Evolutionary conservation across 2,113 vertebrate species (phyloP).

Genomic region (Himantopus leucocephalus): DNA sequence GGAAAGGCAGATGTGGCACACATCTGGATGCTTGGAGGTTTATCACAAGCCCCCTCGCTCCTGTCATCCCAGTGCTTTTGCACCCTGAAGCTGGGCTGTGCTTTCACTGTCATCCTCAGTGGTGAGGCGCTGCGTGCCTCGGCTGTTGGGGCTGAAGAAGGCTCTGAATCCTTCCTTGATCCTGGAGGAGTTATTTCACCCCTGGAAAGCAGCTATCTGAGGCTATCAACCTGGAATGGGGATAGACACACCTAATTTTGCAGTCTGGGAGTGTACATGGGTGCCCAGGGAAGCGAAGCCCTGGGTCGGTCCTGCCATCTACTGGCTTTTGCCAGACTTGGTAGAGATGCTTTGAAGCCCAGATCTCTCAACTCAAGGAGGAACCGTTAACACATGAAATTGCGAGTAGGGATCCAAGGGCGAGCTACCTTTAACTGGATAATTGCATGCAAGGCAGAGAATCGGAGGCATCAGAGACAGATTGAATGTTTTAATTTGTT

Average conservation of each 20-base stretch:
- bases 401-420: not conserved
- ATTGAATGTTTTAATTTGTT: not conserved
- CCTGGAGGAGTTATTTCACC: not conserved
- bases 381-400: not conserved
- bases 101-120: not conserved
- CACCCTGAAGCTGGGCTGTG: not conserved
- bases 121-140: not conserved
- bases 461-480: not conserved
- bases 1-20: not conserved
- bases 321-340: not conserved
- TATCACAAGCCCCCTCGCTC: not conserved
- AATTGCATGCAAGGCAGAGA: not conserved
- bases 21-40: not conserved
- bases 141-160: not conserved
- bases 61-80: not conserved
- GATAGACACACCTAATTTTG: not conserved
- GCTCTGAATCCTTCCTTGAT: not conserved
- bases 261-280: accelerated
- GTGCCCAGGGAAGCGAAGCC: not conserved
- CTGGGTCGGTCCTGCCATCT: slow-evolving; percentile 41
- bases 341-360: not conserved
- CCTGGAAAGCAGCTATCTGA: not conserved
- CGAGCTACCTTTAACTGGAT: not conserved
- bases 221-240: not conserved
- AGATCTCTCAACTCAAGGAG: not conserved